Conservation (phyloP, 2,113 vertebrate genomes). For the Saguinus midas region DNA sequence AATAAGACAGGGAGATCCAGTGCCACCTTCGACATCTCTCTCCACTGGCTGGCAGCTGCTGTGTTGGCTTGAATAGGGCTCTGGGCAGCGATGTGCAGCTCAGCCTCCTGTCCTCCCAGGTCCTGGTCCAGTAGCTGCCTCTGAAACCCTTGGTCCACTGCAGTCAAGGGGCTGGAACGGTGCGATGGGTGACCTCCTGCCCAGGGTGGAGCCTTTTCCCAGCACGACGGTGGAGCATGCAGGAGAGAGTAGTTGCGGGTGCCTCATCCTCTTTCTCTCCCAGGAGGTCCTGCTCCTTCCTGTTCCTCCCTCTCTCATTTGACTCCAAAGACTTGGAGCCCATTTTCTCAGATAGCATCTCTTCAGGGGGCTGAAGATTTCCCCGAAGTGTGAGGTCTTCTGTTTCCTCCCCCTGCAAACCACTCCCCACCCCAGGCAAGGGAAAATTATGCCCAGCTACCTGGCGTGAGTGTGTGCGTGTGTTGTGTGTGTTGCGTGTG, state of each 20-base stretch:
- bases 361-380: not conserved
- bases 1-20: not conserved
- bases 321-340: not conserved
- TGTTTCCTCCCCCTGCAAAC: not conserved
- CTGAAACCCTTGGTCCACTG: not conserved
- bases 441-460: not conserved
- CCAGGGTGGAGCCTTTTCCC: not conserved
- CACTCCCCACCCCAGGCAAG: not conserved
- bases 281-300: not conserved
- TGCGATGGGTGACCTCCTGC: fast-evolving
- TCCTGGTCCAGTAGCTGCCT: no score
- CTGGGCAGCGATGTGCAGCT: not conserved
- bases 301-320: no score
- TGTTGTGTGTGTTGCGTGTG: no score
- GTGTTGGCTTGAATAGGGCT: not conserved
- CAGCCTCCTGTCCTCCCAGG: not conserved
- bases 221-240: not conserved
- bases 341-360: not conserved
- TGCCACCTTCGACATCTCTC: no score
- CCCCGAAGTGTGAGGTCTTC: not conserved
- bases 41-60: not conserved
- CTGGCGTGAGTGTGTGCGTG: not conserved
- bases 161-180: not conserved
- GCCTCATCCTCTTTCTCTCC: no score
- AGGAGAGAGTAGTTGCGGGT: fast-evolving